These are phyloP conservation scores for Merodon equestris DNA, from an alignment of 2,888 invertebrate species.

Conservation along the genomic window DNA sequence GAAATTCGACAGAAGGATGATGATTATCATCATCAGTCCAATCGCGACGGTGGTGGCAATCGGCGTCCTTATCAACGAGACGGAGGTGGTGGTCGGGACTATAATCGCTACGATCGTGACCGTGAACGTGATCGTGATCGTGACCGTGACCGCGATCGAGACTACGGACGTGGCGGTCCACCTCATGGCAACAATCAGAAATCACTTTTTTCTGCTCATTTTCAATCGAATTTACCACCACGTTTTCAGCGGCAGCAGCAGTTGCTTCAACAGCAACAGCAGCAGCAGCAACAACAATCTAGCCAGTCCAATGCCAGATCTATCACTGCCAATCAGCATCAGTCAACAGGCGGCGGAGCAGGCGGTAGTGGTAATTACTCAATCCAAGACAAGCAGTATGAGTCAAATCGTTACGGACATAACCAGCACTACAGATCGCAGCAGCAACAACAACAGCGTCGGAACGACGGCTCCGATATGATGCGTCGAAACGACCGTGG, in stretches of 20 bases:
- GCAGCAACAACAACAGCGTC: constrained; percentile 38
- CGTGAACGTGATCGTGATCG: constrained; percentile 60
- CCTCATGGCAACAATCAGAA: constrained; percentile 73
- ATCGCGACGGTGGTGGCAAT: constrained; percentile 45
- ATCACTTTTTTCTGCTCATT: constrained; percentile 83
- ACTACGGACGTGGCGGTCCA: constrained; percentile 70
- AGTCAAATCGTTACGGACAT: constrained; percentile 54
- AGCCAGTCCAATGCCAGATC: constrained; percentile 62
- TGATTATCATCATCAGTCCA: constrained; percentile 69
- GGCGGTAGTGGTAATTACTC: constrained; percentile 57
- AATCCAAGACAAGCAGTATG: constrained; percentile 56
- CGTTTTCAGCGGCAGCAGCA: constrained; percentile 89
- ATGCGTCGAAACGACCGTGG: constrained; percentile 62
- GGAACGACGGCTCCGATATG: constrained; percentile 58
- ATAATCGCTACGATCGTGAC: constrained; percentile 65
- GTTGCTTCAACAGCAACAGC: constrained; percentile 70
- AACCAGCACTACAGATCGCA: constrained; percentile 57
- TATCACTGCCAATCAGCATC: constrained; percentile 71
- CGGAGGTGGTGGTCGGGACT: constrained; percentile 67
- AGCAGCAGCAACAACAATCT: constrained; percentile 69
- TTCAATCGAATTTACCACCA: constrained; percentile 91
- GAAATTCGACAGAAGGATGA: constrained; percentile 65
- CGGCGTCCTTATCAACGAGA: constrained; percentile 50
- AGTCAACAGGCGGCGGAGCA: constrained; percentile 67
- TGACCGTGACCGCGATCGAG: constrained; percentile 54